Evolutionary conservation across 1,140 invertebrate species (phyloP), one percentile per base, ranked within the genome.

Genomic region (Phymastichus coffea): DNA sequence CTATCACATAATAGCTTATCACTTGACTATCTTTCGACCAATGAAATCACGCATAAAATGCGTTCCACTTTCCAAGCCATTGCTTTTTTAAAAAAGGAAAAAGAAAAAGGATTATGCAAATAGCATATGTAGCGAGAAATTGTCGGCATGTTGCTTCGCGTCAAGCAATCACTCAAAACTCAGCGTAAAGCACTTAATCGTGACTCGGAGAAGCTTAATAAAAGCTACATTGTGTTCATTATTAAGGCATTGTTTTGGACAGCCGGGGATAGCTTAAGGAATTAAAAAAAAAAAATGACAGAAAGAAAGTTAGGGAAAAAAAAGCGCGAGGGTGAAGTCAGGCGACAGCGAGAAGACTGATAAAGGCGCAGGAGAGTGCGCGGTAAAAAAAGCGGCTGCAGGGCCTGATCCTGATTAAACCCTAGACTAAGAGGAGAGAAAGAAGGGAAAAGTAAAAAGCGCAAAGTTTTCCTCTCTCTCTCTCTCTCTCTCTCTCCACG

Each of bases 401-500:
- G 64, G 57, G 67, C 52, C 66, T 71, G 65, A 71, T 72, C 56
- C 55, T 74, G 73, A 74, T 77, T 76, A 76, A 74, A 71, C 63
- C 61, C 62, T 53, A 40, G 17, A 51, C 49, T 19, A 17, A 17
- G 37, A 40, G 9, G 15, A 15, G 15, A n/a, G 1, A n/a, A 17
- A 4, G 37, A 4, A 40, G 10, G 37, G 37, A 40, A 15, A n/a
- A n/a, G n/a, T n/a, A 38, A 40, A 49, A 49, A 54, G 25, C 26
- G 15, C 38, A 22, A 59, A 30, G 47, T 37, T 14, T 15, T 22
- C 1, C 14, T 40, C 46, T 57, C 43, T 57, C 54, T 58, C 46
- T 40, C 30, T 38, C 43, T 59, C 33, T 54, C 53, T 49, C 19
- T 4, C 46, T 43, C 15, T 52, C 10, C 6, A 6, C n/a, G n/a